A percentile compares a stretch with the other conserved stretches of the same genome.
phyloP scores from a whole-genome alignment of 2,797 vertebrate species.

The Gambusia yucatana region DNA sequence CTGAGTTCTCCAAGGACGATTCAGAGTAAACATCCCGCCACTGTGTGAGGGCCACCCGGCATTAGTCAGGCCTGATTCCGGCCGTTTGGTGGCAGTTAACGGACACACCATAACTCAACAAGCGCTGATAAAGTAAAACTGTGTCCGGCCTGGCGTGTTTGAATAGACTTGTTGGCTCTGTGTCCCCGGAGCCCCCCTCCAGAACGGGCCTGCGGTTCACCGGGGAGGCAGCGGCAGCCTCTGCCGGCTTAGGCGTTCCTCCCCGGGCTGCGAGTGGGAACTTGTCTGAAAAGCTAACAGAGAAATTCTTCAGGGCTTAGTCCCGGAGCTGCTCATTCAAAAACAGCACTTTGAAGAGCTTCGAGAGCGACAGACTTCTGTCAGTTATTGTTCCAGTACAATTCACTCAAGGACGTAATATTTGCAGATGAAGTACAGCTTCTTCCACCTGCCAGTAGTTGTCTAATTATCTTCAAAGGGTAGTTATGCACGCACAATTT shows the following conservation, averaged over 20 bases:
- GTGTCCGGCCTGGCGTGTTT: conserved; percentile 33
- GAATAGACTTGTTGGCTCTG: conserved; percentile 29
- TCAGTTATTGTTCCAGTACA: conserved; percentile 12
- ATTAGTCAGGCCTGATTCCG: conserved; percentile 30
- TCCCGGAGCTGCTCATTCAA: conserved; percentile 53
- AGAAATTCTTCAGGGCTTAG: conserved; percentile 80
- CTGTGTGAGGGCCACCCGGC: conserved; percentile 41
- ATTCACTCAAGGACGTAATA: background rate
- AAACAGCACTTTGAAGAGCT: conserved; percentile 61
- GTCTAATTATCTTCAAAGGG: background rate
- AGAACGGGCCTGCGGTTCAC: conserved; percentile 67
- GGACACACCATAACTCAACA: conserved; percentile 37
- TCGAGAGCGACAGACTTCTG: conserved; percentile 28
- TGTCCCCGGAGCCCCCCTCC: conserved; percentile 56
- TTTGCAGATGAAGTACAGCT: background rate
- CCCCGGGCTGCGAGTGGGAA: conserved; percentile 79
- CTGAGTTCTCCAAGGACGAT: conserved; percentile 80
- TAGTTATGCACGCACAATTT: background rate
- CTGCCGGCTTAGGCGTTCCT: conserved; percentile 45
- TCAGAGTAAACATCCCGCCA: conserved; percentile 79
- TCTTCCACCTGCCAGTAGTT: background rate
- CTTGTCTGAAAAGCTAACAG: conserved; percentile 79
- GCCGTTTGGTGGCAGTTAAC: conserved; percentile 55
- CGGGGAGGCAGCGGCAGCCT: conserved; percentile 55
- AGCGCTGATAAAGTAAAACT: conserved; percentile 19